Base-by-base conservation (phyloP, 2,797 vertebrate genomes). In the Tadarida brasiliensis region DNA sequence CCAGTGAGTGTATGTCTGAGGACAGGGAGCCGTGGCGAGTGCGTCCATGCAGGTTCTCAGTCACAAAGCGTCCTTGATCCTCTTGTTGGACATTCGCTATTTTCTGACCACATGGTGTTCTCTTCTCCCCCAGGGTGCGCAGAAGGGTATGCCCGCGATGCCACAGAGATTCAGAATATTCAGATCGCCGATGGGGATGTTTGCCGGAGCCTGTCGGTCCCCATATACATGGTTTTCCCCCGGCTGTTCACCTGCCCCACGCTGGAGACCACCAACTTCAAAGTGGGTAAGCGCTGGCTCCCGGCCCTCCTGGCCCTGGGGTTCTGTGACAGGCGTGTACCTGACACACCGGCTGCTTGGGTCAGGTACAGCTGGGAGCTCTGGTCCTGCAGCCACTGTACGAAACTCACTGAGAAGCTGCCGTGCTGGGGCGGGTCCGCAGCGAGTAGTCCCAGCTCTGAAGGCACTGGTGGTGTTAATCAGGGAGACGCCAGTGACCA, bases 141-240 rank as follows among this genome's bases (percentile, higher is more conserved):
- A 0, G 99, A 99, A 97, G 99, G 99, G 24, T 99, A 99, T 0
- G 99, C 99, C 88, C 98, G 99, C 85, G 99, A 99, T 0, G 99
- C 99, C 97, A 99, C 99, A 0, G 99, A 99, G 98, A 99, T 99
- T 94, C 99, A 99, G 98, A 99, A 99, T 85, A 99, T 99, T 90
- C 99, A 99, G 98, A 99, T 99, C 9, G 99, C 99, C 0, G 99
- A 99, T 0, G 99, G 99, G 0, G 99, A 99, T 0, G 98, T 99
- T 4, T 99, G 99, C 94, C 98, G 99, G 44, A 96, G 99, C 61
- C 98, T 99, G 9, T 95, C 99, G 0, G 98, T 99, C 9, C 99
- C 99, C 92, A 99, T 99, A 86, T 98, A 99, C 98, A 99, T 99
- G 99, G 99, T 99, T 33, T 99, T 99, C 82, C 99, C 99, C 82